Evolutionary conservation across 2,797 vertebrate genomes (phyloP), one percentile per base, ranked within the genome.

Genomic region (Sphaeramia orbicularis): DNA sequence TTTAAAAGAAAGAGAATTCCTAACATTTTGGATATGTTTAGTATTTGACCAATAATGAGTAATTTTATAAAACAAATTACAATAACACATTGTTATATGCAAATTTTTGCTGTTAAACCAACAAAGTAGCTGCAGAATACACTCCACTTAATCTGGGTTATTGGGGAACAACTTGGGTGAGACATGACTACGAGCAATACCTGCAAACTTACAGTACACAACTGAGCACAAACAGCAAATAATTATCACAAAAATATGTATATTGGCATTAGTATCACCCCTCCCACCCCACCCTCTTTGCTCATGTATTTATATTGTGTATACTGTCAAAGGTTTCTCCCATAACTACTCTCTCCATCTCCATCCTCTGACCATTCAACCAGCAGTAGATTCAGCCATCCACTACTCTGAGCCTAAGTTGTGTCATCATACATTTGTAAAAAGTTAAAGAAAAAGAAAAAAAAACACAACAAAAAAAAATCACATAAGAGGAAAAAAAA

Each of bases 361-460:
- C 85, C 71, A 87, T 90, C 88, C 89, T 93, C 89, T 85, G 86
- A 88, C 76, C 73, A 72, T 86, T 78, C 87, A 90, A 94, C 95
- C 96, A 96, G 95, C 95, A 95, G 86, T 89, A 93, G 91, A 88
- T 86, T 80, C 86, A 92, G 81, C 67, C 70, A 76, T 71, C 71
- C 79, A 89, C 82, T 73, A 92, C 85, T 88, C 86, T 91, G 92
- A 96, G 94, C 94, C 93, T 91, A 56, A 81, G 74, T 85, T 53
- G 75, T 91, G 91, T 92, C 93, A 89, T 93, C 58, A 86, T 89
- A 91, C 71, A 76, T 90, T 82, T 78, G 92, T 95, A 94, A 91
- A 93, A 93, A 93, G 82, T 41, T 76, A 92, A 87, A 85, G 73
- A 86, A 86, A 89, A 83, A 86, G 45, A 54, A 83, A 83, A 83